A percentile compares a stretch with the other conserved stretches of the same genome.
These are phyloP conservation scores for Falco peregrinus DNA, from an alignment of 2,797 vertebrate genomes.

Conservation along the genomic window DNA sequence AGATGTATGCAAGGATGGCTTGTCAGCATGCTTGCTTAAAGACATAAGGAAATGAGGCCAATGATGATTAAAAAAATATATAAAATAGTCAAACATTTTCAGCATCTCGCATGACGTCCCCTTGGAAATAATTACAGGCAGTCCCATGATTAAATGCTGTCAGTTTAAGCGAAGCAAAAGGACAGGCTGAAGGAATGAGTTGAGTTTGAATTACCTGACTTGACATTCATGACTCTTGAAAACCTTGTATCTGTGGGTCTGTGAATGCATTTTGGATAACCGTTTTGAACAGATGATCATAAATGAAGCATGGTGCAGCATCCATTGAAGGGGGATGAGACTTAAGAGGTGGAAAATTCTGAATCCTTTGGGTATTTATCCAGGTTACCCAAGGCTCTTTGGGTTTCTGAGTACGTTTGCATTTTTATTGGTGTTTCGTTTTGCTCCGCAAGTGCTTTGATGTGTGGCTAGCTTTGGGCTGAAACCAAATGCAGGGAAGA, in stretches of 20 bases:
- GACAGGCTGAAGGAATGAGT: not conserved
- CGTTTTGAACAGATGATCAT: not conserved
- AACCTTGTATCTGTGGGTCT: not conserved
- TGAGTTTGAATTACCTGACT: not conserved
- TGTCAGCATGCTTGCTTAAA: not conserved
- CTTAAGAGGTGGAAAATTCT: not conserved
- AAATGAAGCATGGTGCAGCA: not conserved
- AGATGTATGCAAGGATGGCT: not conserved
- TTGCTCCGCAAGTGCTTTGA: not conserved
- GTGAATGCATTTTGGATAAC: not conserved
- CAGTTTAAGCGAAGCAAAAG: not conserved
- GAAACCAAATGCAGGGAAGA: not conserved
- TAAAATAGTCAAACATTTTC: not conserved
- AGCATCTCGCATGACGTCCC: not conserved
- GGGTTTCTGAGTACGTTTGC: not conserved
- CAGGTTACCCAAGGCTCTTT: not conserved
- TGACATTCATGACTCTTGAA: not conserved
- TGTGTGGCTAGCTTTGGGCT: not conserved
- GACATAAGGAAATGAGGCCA: not conserved
- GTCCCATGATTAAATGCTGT: constrained; percentile 3
- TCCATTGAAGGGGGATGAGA: not conserved
- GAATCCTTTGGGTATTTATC: not conserved
- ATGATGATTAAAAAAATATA: constrained; percentile 22
- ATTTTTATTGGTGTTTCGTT: not conserved
- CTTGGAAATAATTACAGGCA: not conserved